Evolutionary conservation across 2,888 invertebrate genomes (phyloP).

Genomic region (Agapostemon virescens): DNA sequence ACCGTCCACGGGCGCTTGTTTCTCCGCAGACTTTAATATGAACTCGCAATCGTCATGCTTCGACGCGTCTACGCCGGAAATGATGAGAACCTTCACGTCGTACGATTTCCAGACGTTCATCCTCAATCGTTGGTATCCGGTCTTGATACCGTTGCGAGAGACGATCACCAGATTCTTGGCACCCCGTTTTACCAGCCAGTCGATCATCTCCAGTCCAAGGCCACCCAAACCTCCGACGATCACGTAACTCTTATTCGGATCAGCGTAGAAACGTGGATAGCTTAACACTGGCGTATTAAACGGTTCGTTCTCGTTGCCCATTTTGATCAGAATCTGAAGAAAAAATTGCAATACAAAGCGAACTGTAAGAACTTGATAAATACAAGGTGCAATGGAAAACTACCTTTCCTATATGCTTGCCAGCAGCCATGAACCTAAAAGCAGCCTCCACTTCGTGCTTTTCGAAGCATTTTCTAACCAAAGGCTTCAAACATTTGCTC

Average conservation of each 20-base stretch:
- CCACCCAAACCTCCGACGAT: constrained; percentile 93
- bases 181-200: constrained; percentile 92
- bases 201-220: constrained; percentile 93
- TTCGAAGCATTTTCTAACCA: constrained; percentile 85
- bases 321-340: constrained; percentile 33
- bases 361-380: not conserved
- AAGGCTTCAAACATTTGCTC: constrained; percentile 84
- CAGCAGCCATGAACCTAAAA: constrained; percentile 85
- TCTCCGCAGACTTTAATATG: constrained; percentile 84
- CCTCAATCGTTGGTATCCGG: constrained; percentile 90
- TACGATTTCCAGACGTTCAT: constrained; percentile 86
- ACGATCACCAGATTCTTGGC: constrained; percentile 89
- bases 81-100: constrained; percentile 86
- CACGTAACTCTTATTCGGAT: constrained; percentile 82
- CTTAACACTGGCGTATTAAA: constrained; percentile 75
- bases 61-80: constrained; percentile 86
- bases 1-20: constrained; percentile 83
- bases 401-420: constrained; percentile 92
- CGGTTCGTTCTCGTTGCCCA: constrained; percentile 50
- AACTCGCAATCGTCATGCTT: constrained; percentile 86
- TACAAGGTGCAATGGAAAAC: not conserved
- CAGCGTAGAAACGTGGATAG: constrained; percentile 81
- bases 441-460: constrained; percentile 87
- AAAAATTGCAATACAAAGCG: not conserved
- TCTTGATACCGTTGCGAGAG: constrained; percentile 89